A percentile compares a stretch with the other conserved stretches of the same genome.
Conservation (phyloP, 2,797 vertebrate species). For the Fratercula arctica region DNA sequence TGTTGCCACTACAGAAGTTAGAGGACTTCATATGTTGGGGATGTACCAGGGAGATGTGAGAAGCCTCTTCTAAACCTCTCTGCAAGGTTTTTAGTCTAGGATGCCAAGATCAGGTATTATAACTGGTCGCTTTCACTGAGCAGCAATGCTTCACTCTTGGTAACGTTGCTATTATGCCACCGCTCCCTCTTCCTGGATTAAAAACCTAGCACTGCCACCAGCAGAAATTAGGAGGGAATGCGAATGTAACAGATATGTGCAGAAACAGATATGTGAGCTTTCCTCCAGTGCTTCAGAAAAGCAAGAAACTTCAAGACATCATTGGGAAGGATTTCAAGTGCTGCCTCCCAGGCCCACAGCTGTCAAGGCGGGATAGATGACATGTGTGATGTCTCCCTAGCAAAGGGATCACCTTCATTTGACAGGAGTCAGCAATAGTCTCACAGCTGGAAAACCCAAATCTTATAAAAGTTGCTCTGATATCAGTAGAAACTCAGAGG, state of each 20-base stretch:
- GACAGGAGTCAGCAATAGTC: neutral
- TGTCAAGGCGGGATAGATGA: neutral
- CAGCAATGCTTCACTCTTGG: neutral
- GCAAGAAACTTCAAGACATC: neutral
- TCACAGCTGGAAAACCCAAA: neutral
- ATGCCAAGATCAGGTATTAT: neutral
- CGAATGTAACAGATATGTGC: neutral
- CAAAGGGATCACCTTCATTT: neutral
- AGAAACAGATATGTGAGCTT: neutral
- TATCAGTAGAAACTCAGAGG: neutral
- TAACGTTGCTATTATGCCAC: neutral
- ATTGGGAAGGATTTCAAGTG: neutral
- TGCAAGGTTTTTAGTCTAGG: neutral
- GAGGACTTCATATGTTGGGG: neutral
- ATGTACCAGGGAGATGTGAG: neutral
- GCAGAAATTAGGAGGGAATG: neutral
- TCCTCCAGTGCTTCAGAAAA: neutral
- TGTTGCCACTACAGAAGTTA: neutral
- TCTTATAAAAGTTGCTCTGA: neutral
- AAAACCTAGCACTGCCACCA: neutral
- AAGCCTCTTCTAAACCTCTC: neutral
- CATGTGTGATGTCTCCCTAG: neutral
- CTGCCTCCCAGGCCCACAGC: neutral
- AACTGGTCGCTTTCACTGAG: neutral
- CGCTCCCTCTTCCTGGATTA: neutral